phyloP scores from a whole-genome alignment of 2,113 vertebrate genomes.

The Pristiophorus japonicus region DNA sequence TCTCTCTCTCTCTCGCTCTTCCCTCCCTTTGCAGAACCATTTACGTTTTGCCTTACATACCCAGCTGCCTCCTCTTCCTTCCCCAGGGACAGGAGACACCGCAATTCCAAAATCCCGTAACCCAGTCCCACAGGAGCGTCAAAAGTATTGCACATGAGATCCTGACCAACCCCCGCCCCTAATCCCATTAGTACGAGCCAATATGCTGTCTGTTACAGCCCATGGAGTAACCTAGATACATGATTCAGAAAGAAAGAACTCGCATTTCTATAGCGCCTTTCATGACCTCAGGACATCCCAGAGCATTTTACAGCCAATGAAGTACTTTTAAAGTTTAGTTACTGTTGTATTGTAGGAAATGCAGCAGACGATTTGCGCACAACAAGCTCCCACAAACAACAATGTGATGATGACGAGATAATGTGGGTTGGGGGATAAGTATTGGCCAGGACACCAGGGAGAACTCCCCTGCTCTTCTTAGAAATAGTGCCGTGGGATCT shows the following conservation, averaged over 20 bases:
- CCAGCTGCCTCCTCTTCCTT: background rate
- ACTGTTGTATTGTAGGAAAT: background rate
- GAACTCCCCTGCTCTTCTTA: background rate
- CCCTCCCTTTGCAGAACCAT: background rate
- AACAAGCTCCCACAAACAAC: background rate
- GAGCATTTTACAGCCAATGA: background rate
- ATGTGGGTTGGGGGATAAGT: background rate
- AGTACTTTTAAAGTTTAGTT: background rate
- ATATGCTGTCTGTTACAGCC: background rate
- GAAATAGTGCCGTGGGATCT: background rate
- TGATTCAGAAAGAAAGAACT: background rate
- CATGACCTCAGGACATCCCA: background rate
- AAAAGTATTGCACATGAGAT: background rate
- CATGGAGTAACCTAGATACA: background rate
- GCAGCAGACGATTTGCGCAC: background rate
- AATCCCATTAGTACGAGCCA: background rate
- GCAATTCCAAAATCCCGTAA: background rate
- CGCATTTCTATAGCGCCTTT: background rate
- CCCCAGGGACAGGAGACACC: background rate
- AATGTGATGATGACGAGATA: background rate
- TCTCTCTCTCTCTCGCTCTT: background rate
- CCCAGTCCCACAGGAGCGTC: background rate
- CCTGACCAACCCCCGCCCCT: background rate
- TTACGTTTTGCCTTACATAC: background rate
- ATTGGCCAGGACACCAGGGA: background rate